Conservation (phyloP, 2,797 vertebrate species). For the Poecilia gillii region DNA sequence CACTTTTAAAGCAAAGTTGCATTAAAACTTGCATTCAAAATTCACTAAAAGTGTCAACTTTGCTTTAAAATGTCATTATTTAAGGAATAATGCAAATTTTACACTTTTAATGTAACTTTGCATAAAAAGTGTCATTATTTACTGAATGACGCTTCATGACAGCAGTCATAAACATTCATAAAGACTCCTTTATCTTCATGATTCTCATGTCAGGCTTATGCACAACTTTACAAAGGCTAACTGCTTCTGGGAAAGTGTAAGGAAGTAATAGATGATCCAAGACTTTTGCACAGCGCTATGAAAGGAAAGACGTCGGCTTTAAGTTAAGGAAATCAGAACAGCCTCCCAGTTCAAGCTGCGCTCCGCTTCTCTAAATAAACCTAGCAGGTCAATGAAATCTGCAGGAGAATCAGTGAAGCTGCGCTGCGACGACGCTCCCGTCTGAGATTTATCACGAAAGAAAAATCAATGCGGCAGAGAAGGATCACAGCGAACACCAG, state of each 20-base stretch:
- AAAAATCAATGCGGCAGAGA: slow-evolving; percentile 80
- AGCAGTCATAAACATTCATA: no score
- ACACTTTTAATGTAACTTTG: no score
- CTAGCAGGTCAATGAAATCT: slow-evolving; percentile 64
- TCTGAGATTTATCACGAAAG: slow-evolving; percentile 74
- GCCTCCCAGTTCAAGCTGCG: slow-evolving; percentile 24
- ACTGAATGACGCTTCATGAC: no score
- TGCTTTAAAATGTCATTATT: no score
- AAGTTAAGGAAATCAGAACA: slow-evolving; percentile 18
- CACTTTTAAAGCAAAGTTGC: no score
- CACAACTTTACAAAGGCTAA: neutral
- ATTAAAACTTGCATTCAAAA: no score
- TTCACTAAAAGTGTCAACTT: no score
- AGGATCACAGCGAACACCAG: slow-evolving; percentile 76
- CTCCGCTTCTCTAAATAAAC: slow-evolving; percentile 70
- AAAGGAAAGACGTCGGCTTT: neutral
- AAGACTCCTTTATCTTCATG: no score
- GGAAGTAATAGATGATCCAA: neutral
- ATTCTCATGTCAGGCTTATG: no score
- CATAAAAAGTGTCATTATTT: no score
- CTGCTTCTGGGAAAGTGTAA: neutral
- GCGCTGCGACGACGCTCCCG: slow-evolving; percentile 80
- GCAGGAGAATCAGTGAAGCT: slow-evolving; percentile 75
- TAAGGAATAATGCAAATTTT: no score
- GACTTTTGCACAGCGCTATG: neutral